Percentiles rank a stretch among this genome's conserved stretches.
Evolutionary conservation across 2,797 vertebrate genomes (phyloP).

Genomic region (Galago senegalensis): DNA sequence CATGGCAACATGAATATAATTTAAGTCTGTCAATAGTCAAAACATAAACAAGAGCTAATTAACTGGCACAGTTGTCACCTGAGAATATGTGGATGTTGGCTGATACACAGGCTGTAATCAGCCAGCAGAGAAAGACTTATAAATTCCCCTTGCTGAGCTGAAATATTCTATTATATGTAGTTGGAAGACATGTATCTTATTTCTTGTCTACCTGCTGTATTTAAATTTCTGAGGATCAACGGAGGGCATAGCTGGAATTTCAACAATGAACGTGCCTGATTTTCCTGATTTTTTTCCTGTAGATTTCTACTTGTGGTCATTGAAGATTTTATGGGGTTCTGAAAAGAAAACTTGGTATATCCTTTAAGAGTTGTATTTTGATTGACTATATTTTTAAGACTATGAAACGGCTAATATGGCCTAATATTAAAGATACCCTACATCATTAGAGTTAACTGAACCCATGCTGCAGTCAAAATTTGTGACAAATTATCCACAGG

Average conservation of each 20-base stretch:
- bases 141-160: background rate
- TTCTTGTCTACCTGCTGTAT: background rate
- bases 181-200: background rate
- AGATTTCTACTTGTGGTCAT: background rate
- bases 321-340: background rate
- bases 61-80: constrained; percentile 22
- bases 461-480: background rate
- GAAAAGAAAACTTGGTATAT: constrained; percentile 13
- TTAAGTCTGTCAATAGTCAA: constrained; percentile 24
- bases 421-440: background rate
- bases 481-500: background rate
- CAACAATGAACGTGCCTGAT: background rate
- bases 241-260: background rate
- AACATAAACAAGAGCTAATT: constrained; percentile 63
- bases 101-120: background rate
- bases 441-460: constrained; percentile 9
- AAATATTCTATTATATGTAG: background rate
- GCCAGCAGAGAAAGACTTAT: constrained; percentile 11
- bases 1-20: constrained; percentile 38
- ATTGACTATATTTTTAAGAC: background rate
- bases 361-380: constrained; percentile 11
- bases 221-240: background rate
- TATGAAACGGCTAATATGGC: background rate
- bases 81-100: background rate
- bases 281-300: constrained; percentile 10